Base-by-base conservation (phyloP, 1,140 invertebrate species). In the Frieseomelitta varia region DNA sequence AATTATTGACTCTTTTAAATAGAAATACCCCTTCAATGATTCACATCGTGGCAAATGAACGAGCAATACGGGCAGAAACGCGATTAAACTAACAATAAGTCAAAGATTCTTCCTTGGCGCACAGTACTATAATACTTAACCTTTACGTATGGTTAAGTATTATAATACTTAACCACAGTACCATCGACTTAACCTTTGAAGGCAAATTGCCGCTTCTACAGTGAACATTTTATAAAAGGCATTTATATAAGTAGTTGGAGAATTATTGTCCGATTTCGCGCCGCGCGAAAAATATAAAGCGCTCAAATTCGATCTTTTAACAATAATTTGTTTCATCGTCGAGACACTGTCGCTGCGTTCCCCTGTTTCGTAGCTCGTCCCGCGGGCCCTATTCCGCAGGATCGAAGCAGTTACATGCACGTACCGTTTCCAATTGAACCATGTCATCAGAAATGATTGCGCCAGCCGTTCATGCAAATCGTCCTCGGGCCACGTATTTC, bases 391-490 rank as follows among this genome's bases (percentile, higher is more conserved):
- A 17, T 55, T 67, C 56, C 55, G 21, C 68, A 47, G 39, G 58
- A 24, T 30, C 78, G 69, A 56, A n/a, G 71, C 65, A 51, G 81
- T 72, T 55, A 61, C 65, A 68, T 75, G 78, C 67, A 79, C 75
- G 73, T 88, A 86, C 86, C 75, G 81, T 89, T 92, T 90, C 90
- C 90, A 87, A 93, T 92, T 81, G 74, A 77, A 91, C 87, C 90
- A 88, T 91, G 85, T 91, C 91, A 93, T 92, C 87, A 87, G 84
- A 92, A 92, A 92, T 92, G 91, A 92, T 91, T 92, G 88, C 88
- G 80, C 86, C 88, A 86, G 87, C 87, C 85, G 90, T 90, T 90
- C 87, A 86, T 87, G 88, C 87, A 80, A 86, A 86, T 85, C 85
- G 84, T 89, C 87, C 34, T 81, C 69, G 84, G 75, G 84, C 87